A percentile compares a stretch with the other conserved stretches of the same genome.
Conservation (phyloP, 2,113 vertebrate genomes). For the Mohoua ochrocephala region DNA sequence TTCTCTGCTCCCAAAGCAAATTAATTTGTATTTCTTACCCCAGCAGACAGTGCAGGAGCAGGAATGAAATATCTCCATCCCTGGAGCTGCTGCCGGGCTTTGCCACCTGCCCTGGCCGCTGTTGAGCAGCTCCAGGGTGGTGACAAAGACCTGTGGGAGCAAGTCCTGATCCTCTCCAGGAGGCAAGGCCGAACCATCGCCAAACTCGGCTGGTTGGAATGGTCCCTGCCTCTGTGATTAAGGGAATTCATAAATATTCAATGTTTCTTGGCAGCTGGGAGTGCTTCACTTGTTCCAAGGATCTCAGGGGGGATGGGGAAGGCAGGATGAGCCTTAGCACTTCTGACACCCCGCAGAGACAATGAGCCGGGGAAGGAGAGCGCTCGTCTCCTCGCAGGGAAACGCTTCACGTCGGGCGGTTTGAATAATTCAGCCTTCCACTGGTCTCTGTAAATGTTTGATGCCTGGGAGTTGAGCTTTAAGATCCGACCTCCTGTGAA, state of each 20-base stretch:
- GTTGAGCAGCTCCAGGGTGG: background rate
- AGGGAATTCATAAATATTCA: constrained; percentile 62
- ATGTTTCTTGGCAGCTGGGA: constrained; percentile 57
- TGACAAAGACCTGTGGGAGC: background rate
- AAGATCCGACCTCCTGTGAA: background rate
- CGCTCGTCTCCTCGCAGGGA: constrained; percentile 2
- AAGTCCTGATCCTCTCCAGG: background rate
- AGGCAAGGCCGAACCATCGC: background rate
- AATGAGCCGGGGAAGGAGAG: constrained; percentile 6
- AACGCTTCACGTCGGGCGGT: background rate
- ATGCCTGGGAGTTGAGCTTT: constrained; percentile 24
- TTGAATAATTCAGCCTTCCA: constrained; percentile 59
- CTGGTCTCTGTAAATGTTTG: constrained; percentile 55
- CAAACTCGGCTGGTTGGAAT: background rate
- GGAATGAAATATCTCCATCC: background rate
- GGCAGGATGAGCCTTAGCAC: constrained; percentile 41
- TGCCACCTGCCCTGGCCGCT: background rate
- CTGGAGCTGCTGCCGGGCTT: background rate
- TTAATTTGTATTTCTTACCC: background rate
- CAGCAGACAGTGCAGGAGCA: background rate
- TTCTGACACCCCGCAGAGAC: constrained; percentile 54
- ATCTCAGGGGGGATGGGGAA: constrained; percentile 41
- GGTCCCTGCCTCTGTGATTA: constrained; percentile 52
- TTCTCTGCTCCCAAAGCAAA: background rate
- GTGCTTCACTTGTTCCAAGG: constrained; percentile 34